Evolutionary conservation across 1,140 invertebrate genomes (phyloP).

Genomic region (Pollicipes pollicipes): DNA sequence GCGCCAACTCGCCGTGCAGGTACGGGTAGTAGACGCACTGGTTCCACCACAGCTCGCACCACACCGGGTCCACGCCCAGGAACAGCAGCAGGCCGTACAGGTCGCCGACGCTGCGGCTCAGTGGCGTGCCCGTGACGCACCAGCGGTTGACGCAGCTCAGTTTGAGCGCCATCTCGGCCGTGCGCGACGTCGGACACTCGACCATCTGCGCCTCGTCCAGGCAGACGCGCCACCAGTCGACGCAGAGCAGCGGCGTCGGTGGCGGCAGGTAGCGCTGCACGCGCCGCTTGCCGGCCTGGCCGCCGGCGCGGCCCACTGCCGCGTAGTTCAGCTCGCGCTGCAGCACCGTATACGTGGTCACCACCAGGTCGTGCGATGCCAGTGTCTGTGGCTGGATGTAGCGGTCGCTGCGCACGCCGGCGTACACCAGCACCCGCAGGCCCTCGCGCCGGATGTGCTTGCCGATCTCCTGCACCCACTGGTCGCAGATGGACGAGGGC

Average conservation of each 20-base stretch:
- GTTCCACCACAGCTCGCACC: slow-evolving; percentile 36
- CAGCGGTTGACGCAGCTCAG: slow-evolving; percentile 43
- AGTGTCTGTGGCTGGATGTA: slow-evolving; percentile 46
- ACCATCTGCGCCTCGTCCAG: slow-evolving; percentile 71
- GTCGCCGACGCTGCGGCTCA: slow-evolving; percentile 24
- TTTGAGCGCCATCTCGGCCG: slow-evolving; percentile 42
- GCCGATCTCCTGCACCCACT: slow-evolving; percentile 55
- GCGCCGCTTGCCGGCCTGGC: slow-evolving; percentile 28
- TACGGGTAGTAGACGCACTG: slow-evolving; percentile 37
- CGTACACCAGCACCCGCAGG: slow-evolving; percentile 30
- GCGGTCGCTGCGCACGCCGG: slow-evolving; percentile 28
- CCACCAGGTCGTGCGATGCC: slow-evolving; percentile 48
- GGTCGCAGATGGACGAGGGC: slow-evolving; percentile 43
- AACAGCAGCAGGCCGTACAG: slow-evolving; percentile 46
- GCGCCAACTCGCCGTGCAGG: slow-evolving; percentile 27
- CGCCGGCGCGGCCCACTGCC: slow-evolving; percentile 33
- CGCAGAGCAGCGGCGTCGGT: slow-evolving; percentile 40
- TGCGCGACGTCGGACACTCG: slow-evolving; percentile 35
- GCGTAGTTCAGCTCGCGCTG: slow-evolving; percentile 41
- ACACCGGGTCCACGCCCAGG: slow-evolving; percentile 41
- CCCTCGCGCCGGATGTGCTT: slow-evolving; percentile 36
- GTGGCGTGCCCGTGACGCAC: slow-evolving; percentile 60
- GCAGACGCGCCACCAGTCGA: slow-evolving; percentile 60
- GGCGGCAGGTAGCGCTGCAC: slow-evolving; percentile 39
- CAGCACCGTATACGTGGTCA: slow-evolving; percentile 50